A percentile compares a stretch with the other conserved stretches of the same genome.
Conservation (phyloP, 2,888 invertebrate species). For the Acrocera orbiculus region DNA sequence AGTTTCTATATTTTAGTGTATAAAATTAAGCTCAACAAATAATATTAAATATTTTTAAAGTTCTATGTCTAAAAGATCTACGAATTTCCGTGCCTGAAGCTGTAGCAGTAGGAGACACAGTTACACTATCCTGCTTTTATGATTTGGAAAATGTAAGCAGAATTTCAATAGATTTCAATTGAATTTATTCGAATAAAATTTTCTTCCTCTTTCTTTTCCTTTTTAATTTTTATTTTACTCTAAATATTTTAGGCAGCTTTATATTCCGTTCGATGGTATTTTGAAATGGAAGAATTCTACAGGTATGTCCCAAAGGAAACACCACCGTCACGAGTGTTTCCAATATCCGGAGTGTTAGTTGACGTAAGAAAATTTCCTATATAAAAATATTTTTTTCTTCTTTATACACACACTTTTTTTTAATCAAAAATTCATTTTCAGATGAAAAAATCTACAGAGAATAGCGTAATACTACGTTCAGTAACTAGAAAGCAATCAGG, state of each 20-base stretch:
- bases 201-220: too few species aligned
- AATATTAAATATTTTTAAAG: too few species aligned
- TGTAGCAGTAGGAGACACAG: conserved; percentile 14
- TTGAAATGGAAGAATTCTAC: conserved; percentile 35
- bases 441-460: conserved; percentile 28
- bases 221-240: not conserved
- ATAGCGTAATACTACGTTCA: conserved; percentile 27
- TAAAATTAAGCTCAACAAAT: too few species aligned
- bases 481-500: conserved; percentile 30
- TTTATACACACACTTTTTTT: not conserved
- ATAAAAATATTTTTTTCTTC: not conserved
- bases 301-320: conserved; percentile 34
- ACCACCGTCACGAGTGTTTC: conserved; percentile 32
- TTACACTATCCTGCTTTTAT: conserved; percentile 15
- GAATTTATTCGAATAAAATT: too few species aligned
- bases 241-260: conserved; percentile 18
- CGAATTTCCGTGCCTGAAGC: conserved; percentile 15
- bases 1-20: too few species aligned
- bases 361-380: too few species aligned
- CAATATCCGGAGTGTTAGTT: conserved; percentile 31
- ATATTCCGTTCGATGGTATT: conserved; percentile 39
- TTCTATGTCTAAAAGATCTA: conserved; percentile 14
- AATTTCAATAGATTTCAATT: too few species aligned
- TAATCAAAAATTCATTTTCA: conserved; percentile 17
- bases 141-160: conserved; percentile 16